phyloP scores from a whole-genome alignment of 2,797 vertebrate genomes.

The Thamnophis elegans region DNA sequence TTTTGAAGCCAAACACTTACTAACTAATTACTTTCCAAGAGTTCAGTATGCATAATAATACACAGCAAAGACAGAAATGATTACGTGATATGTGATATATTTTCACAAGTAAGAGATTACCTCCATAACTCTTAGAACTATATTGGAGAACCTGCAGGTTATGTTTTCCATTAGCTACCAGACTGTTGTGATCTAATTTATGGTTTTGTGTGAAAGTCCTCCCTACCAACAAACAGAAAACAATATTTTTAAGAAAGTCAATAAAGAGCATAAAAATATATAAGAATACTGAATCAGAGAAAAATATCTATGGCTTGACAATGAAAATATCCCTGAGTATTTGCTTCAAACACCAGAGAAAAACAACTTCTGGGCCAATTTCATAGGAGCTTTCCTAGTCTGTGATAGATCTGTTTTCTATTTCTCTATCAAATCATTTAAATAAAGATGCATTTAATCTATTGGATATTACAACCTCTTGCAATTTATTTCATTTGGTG shows the following conservation, averaged over 20 bases:
- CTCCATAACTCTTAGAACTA: constrained; percentile 53
- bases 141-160: constrained; percentile 53
- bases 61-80: constrained; percentile 4
- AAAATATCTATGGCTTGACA: background rate
- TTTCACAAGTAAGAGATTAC: constrained; percentile 62
- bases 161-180: constrained; percentile 54
- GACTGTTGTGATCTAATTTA: constrained; percentile 55
- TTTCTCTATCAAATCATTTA: background rate
- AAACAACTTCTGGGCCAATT: background rate
- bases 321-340: background rate
- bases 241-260: constrained; percentile 31
- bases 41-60: constrained; percentile 10
- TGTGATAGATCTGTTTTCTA: background rate
- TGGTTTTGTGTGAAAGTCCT: constrained; percentile 48
- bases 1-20: background rate
- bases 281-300: background rate
- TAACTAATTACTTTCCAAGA: background rate
- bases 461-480: background rate
- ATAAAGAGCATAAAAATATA: constrained; percentile 6
- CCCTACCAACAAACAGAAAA: constrained; percentile 40
- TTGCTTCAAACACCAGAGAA: background rate
- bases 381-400: background rate
- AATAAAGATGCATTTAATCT: background rate
- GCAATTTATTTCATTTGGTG: background rate
- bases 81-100: constrained; percentile 63